phyloP scores from a whole-genome alignment of 53 echinoderm and acorn worm genomes.

The Arbacia lixula region DNA sequence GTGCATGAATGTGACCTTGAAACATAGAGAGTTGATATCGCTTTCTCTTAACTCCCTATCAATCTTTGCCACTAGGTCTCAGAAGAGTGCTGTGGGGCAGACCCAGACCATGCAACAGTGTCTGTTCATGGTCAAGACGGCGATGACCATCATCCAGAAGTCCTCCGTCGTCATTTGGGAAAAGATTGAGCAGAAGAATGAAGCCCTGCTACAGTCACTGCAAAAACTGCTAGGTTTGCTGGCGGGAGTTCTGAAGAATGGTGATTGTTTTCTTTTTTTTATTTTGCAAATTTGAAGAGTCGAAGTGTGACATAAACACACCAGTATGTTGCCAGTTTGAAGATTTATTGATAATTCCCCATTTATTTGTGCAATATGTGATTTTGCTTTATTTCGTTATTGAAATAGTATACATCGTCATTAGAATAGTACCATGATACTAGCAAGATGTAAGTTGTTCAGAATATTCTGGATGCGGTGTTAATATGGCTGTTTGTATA shows the following conservation, averaged over 20 bases:
- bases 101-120: slow-evolving; percentile 77
- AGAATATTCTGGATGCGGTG: too few relatives aligned
- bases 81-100: slow-evolving; percentile 54
- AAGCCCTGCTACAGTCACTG: neutral
- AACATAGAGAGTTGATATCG: neutral
- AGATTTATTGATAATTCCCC: neutral
- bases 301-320: too few relatives aligned
- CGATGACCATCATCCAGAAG: slow-evolving; percentile 75
- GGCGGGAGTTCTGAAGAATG: slow-evolving; percentile 46
- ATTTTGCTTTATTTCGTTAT: neutral
- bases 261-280: slow-evolving; percentile 24
- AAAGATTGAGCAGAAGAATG: neutral
- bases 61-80: slow-evolving; percentile 16
- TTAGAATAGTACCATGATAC: too few relatives aligned
- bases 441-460: too few relatives aligned
- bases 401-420: neutral
- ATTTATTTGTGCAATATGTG: neutral
- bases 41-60: neutral
- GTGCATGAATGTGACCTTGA: too few relatives aligned
- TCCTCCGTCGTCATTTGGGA: slow-evolving; percentile 24
- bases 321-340: too few relatives aligned
- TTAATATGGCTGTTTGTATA: too few relatives aligned
- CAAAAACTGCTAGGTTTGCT: slow-evolving; percentile 13
- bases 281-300: too few relatives aligned
- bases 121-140: slow-evolving; percentile 65